These are phyloP conservation scores for Melipona quadrifasciata DNA, from an alignment of 1,140 invertebrate species.

Conservation along the genomic window DNA sequence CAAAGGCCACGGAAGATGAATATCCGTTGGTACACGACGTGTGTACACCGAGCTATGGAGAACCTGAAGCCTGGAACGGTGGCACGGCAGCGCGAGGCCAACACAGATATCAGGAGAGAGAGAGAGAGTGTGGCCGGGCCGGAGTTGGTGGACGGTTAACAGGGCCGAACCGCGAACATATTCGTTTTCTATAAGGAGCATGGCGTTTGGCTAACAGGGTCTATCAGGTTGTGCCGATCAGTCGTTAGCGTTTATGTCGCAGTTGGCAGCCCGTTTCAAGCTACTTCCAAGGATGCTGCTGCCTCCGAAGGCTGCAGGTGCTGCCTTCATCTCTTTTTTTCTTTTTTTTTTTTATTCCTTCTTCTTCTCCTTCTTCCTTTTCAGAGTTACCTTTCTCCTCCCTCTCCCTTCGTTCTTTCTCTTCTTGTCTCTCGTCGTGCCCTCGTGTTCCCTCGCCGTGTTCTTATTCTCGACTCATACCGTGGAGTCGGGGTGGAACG, in stretches of 20 bases:
- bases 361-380: background rate
- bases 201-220: constrained; percentile 72
- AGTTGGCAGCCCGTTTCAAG: constrained; percentile 50
- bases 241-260: constrained; percentile 70
- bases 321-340: constrained; percentile 5
- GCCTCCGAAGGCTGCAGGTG: constrained; percentile 23
- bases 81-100: constrained; percentile 22
- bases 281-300: constrained; percentile 23
- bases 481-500: constrained; percentile 28
- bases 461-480: constrained; percentile 33
- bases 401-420: background rate
- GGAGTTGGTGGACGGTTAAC: constrained; percentile 45
- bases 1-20: constrained; percentile 63
- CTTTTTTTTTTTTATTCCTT: background rate
- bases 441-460: background rate
- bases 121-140: background rate
- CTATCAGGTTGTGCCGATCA: constrained; percentile 68
- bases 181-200: constrained; percentile 73
- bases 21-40: constrained; percentile 59
- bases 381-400: background rate
- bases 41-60: constrained; percentile 42
- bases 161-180: constrained; percentile 66
- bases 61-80: constrained; percentile 4
- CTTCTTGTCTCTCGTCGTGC: background rate
- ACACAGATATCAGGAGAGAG: constrained; percentile 66